phyloP scores from a whole-genome alignment of 2,113 vertebrate species.

The Hemibagrus wyckioides region DNA sequence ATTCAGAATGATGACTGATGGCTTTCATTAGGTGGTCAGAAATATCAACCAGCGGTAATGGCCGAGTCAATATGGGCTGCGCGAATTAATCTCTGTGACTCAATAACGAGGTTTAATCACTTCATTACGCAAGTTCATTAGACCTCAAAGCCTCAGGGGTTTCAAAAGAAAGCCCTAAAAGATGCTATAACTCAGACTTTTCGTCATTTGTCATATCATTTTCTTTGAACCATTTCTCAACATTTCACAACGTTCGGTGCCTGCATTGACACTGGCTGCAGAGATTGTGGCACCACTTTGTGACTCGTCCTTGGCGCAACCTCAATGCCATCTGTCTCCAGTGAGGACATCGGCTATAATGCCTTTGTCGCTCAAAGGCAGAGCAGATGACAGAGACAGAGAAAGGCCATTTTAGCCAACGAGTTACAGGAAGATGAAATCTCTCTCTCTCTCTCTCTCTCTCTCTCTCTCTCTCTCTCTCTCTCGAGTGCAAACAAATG shows the following conservation, averaged over 20 bases:
- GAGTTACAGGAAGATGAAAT: background rate
- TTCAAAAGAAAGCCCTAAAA: background rate
- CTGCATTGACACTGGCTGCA: background rate
- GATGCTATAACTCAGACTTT: background rate
- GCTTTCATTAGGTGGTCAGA: conserved; percentile 37
- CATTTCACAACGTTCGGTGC: background rate
- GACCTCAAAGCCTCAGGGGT: conserved; percentile 8
- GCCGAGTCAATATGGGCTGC: conserved; percentile 2
- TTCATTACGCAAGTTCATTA: conserved; percentile 24
- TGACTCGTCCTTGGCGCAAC: background rate
- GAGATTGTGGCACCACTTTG: background rate
- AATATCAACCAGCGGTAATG: conserved; percentile 36
- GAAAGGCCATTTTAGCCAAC: conserved; percentile 17
- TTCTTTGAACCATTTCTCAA: conserved; percentile 13
- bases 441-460: background rate
- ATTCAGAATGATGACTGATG: conserved; percentile 40
- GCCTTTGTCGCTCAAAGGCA: conserved; percentile 31
- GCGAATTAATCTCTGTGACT: conserved; percentile 22
- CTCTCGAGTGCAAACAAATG: background rate
- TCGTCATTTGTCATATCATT: conserved; percentile 23
- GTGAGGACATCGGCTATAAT: conserved; percentile 36
- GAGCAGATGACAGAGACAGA: conserved; percentile 37
- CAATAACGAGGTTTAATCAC: conserved; percentile 27
- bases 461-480: conserved; percentile 2
- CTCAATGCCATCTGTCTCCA: conserved; percentile 36